Evolutionary conservation across 2,797 vertebrate species (phyloP).

Genomic region (Malurus splendens): DNA sequence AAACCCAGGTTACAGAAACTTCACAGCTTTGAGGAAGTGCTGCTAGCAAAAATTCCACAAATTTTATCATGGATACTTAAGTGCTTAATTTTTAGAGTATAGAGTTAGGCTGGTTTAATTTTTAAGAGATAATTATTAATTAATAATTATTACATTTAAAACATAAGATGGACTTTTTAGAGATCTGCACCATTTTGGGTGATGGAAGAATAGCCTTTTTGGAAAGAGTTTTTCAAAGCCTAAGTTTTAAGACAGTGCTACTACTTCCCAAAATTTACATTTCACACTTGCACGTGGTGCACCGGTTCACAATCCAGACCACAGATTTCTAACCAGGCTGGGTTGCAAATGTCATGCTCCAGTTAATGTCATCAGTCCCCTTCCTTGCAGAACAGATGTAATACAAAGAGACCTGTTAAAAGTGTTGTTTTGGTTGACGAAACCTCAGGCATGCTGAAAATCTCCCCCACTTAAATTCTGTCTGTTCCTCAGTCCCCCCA

Average conservation of each 20-base stretch:
- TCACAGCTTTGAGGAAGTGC: background rate
- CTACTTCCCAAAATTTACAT: background rate
- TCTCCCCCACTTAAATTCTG: background rate
- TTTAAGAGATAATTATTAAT: background rate
- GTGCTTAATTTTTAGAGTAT: background rate
- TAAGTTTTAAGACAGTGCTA: background rate
- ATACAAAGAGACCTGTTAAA: background rate
- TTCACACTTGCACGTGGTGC: fast-evolving
- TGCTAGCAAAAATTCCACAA: background rate
- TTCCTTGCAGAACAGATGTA: background rate
- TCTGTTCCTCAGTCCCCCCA: background rate
- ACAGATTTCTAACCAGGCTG: fast-evolving
- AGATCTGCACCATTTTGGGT: background rate
- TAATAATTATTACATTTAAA: too few relatives aligned
- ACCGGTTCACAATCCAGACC: background rate
- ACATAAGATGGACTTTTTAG: background rate
- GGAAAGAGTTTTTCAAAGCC: background rate
- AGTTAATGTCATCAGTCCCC: fast-evolving
- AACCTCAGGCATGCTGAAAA: fast-evolving
- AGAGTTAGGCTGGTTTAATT: background rate
- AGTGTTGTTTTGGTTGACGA: background rate
- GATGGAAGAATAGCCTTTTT: background rate
- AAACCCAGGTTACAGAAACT: background rate
- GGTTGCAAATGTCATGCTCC: fast-evolving
- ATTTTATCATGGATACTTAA: background rate